phyloP scores from a whole-genome alignment of 2,888 invertebrate species.

The Xylophagus ater region DNA sequence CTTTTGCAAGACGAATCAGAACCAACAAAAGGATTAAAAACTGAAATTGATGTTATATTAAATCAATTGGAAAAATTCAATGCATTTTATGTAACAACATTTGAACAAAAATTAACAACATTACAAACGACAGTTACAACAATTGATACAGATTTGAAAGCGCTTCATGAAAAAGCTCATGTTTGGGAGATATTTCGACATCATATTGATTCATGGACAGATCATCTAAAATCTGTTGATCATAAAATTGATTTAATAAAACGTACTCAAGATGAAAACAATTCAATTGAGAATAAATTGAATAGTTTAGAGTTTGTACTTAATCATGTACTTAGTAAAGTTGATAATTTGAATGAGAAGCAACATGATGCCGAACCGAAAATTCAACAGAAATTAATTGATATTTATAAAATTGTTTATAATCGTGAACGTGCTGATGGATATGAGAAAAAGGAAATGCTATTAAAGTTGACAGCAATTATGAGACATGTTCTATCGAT shows the following conservation, averaged over 20 bases:
- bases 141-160: slow-evolving; percentile 41
- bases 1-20: no score
- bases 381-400: slow-evolving; percentile 14
- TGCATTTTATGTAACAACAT: slow-evolving; percentile 33
- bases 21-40: slow-evolving; percentile 1
- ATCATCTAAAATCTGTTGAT: slow-evolving; percentile 42
- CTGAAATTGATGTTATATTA: slow-evolving; percentile 17
- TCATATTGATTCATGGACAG: slow-evolving; percentile 44
- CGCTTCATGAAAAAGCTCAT: slow-evolving; percentile 41
- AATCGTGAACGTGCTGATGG: slow-evolving; percentile 6
- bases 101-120: slow-evolving; percentile 39
- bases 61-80: slow-evolving; percentile 38
- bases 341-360: slow-evolving; percentile 30
- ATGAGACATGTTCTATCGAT: slow-evolving; percentile 24
- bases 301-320: slow-evolving; percentile 35
- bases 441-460: slow-evolving; percentile 22
- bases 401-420: slow-evolving; percentile 8
- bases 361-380: slow-evolving; percentile 19
- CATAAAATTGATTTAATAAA: slow-evolving; percentile 42
- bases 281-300: slow-evolving; percentile 27
- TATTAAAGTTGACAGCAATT: slow-evolving; percentile 24
- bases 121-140: slow-evolving; percentile 33
- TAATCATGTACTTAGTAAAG: slow-evolving; percentile 34
- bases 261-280: slow-evolving; percentile 29
- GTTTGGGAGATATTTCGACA: slow-evolving; percentile 45